A percentile compares a stretch with the other conserved stretches of the same genome.
phyloP scores from a whole-genome alignment of 2,797 vertebrate genomes.

The Malurus leucopterus region DNA sequence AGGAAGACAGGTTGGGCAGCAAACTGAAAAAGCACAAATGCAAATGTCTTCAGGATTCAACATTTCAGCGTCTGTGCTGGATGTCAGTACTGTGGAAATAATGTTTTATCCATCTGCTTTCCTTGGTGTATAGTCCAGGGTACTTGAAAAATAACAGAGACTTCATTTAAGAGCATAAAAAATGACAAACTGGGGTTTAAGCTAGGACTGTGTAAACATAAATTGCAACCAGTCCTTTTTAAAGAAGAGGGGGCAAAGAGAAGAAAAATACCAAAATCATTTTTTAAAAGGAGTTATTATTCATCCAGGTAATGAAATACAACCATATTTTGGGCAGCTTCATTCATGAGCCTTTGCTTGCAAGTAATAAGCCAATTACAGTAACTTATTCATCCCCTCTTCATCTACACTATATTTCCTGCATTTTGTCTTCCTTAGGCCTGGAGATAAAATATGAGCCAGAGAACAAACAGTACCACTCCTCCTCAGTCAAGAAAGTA shows the following conservation, averaged over 20 bases:
- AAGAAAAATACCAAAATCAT: neutral
- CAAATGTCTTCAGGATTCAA: neutral
- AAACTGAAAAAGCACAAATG: neutral
- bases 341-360: neutral
- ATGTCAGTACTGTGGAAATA: neutral
- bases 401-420: neutral
- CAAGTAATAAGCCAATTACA: neutral
- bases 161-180: neutral
- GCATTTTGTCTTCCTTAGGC: neutral
- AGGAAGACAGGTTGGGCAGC: neutral
- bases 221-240: neutral
- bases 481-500: neutral
- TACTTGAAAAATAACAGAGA: neutral
- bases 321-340: neutral
- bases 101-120: neutral
- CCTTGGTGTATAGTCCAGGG: neutral
- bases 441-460: neutral
- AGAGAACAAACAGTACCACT: neutral
- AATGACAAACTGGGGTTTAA: neutral
- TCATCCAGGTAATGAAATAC: neutral
- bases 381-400: neutral
- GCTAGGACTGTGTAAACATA: rapidly evolving
- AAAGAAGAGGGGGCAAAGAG: neutral
- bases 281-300: neutral
- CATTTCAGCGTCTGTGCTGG: neutral